Evolutionary conservation across 2,888 invertebrate genomes (phyloP).

Genomic region (Coronaproctus castanopsis): DNA sequence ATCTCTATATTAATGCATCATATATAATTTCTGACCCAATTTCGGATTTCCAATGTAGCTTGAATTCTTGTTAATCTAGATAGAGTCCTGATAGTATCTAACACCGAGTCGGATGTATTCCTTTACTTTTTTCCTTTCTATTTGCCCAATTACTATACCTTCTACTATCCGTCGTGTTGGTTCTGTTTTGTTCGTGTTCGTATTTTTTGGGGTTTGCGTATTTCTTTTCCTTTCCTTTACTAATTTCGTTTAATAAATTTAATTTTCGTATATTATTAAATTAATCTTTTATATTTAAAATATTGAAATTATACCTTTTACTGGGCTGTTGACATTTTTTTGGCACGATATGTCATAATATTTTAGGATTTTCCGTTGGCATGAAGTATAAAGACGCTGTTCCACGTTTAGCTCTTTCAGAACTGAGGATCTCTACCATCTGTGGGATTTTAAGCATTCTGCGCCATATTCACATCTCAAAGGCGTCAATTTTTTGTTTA

Average conservation of each 20-base stretch:
- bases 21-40: not conserved
- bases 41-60: not conserved
- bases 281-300: too few species aligned
- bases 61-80: not conserved
- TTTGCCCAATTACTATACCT: not conserved
- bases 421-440: not conserved
- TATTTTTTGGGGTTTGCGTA: too few species aligned
- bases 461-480: not conserved
- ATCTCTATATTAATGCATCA: too few species aligned
- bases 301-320: too few species aligned
- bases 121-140: not conserved
- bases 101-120: not conserved
- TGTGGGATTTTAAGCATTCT: not conserved
- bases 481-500: not conserved
- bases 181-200: too few species aligned
- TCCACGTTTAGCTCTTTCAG: not conserved
- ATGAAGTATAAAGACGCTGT: not conserved
- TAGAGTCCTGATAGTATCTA: not conserved
- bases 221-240: too few species aligned
- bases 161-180: too few species aligned
- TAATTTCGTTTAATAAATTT: too few species aligned
- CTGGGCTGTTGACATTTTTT: not conserved
- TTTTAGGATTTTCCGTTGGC: not conserved
- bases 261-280: too few species aligned
- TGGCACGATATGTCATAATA: not conserved